Conservation (phyloP, 2,797 vertebrate genomes). For the Aeoliscus strigatus region DNA sequence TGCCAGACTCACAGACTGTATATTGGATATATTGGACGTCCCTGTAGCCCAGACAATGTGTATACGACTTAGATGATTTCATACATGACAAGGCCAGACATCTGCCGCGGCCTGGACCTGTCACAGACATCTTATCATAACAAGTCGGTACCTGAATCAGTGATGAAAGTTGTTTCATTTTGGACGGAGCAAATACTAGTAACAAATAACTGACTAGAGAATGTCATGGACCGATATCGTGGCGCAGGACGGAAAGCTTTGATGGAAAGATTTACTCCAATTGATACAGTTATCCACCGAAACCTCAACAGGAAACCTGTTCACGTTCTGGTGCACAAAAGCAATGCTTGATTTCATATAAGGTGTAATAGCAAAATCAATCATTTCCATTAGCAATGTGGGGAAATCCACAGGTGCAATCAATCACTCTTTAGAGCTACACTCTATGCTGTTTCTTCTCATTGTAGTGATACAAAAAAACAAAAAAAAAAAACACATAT, state of each 20-base stretch:
- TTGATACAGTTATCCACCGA: constrained; percentile 18
- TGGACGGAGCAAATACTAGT: background rate
- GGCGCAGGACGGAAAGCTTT: background rate
- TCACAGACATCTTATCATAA: constrained; percentile 12
- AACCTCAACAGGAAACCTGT: constrained; percentile 27
- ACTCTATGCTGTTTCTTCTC: constrained; percentile 17
- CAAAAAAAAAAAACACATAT: constrained; percentile 30
- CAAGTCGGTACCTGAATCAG: constrained; percentile 6
- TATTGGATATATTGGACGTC: no score
- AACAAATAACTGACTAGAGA: background rate
- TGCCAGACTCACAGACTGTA: background rate
- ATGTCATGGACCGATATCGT: constrained; percentile 4
- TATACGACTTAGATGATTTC: no score
- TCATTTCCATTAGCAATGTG: constrained; percentile 47
- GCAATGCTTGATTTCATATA: constrained; percentile 38
- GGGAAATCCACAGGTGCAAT: constrained; percentile 38
- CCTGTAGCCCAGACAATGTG: no score
- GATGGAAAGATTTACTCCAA: constrained; percentile 49
- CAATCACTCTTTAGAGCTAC: constrained; percentile 32
- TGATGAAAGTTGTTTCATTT: constrained; percentile 14
- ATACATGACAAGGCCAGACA: constrained; percentile 6
- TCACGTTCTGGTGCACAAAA: constrained; percentile 20
- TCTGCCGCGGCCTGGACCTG: constrained; percentile 1
- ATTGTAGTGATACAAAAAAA: background rate
- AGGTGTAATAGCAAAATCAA: constrained; percentile 53